Percentiles rank a stretch among this genome's conserved stretches.
phyloP scores from a whole-genome alignment of 2,888 invertebrate genomes.

The Papilio demoleus region DNA sequence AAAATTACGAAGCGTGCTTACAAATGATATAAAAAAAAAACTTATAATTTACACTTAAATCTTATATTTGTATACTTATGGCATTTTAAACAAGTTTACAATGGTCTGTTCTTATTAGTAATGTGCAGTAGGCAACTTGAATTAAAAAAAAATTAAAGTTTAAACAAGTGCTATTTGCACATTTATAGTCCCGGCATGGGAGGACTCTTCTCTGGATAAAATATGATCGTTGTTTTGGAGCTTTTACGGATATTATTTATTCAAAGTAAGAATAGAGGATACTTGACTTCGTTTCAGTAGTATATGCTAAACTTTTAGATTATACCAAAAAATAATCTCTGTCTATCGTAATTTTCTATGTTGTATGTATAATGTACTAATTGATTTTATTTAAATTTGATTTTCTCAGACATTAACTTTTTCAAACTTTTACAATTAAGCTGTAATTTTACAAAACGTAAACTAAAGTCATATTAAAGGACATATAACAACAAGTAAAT shows the following conservation, averaged over 20 bases:
- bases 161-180: slow-evolving; percentile 32
- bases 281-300: slow-evolving; percentile 54
- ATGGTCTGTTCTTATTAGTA: neutral
- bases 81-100: too few species aligned
- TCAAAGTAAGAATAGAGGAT: slow-evolving; percentile 68
- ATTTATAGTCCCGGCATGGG: slow-evolving; percentile 28
- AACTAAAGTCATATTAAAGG: too few species aligned
- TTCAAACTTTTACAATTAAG: too few species aligned
- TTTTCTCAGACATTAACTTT: too few species aligned
- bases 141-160: slow-evolving; percentile 13
- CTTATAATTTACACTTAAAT: neutral
- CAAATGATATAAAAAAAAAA: too few species aligned
- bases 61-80: neutral
- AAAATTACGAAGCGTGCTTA: neutral
- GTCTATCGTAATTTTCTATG: neutral
- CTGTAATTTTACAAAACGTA: too few species aligned
- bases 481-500: too few species aligned
- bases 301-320: slow-evolving; percentile 46
- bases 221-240: slow-evolving; percentile 60
- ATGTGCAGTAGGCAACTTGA: neutral
- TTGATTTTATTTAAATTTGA: slow-evolving; percentile 3
- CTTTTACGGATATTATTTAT: slow-evolving; percentile 76
- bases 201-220: slow-evolving; percentile 35
- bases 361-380: neutral
- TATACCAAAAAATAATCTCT: slow-evolving; percentile 25